Evolutionary conservation across 1,140 invertebrate genomes (phyloP), one percentile per base, ranked within the genome.

Genomic region (Tetragonula clypearis): DNA sequence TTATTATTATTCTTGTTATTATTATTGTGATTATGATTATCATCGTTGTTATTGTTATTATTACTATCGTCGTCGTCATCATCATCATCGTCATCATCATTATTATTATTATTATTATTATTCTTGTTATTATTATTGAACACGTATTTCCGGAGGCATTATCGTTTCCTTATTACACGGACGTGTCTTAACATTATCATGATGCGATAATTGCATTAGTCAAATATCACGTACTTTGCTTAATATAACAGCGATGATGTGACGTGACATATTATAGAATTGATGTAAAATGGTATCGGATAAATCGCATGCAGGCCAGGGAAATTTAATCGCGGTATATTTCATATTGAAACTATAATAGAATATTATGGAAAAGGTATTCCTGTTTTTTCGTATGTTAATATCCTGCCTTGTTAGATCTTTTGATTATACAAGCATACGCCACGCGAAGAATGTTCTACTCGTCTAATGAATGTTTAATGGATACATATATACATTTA

Each of bases 401-500:
- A 77, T 65, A 77, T 41, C 56, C 30, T 77, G 65, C 21, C 74
- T 49, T 35, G 41, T 83, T 68, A 77, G 19, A 69, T 69, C 74
- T 35, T 12, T 84, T 41, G 66, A 79, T 78, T 66, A 11, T 53
- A 41, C 9, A 26, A n/a, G 53, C 23, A 23, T 35, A 15, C 19
- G 55, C 41, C 58, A 53, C 6, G 53, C n/a, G 78, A 76, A 78
- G 14, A 81, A 74, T 77, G 84, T 66, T 79, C 65, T 75, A 77
- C 75, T 83, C 74, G 72, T 77, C 62, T 86, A 83, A 79, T 88
- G 75, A 86, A 88, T 89, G 84, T 89, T 89, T 85, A 88, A 86
- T 73, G 68, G 71, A 86, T 79, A 86, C 75, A 86, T 60, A 72
- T 26, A 65, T 78, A 78, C n/a, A 65, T 65, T 6, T 65, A 41